Evolutionary conservation across 2,113 vertebrate species (phyloP).

Genomic region (Elephantulus edwardii): DNA sequence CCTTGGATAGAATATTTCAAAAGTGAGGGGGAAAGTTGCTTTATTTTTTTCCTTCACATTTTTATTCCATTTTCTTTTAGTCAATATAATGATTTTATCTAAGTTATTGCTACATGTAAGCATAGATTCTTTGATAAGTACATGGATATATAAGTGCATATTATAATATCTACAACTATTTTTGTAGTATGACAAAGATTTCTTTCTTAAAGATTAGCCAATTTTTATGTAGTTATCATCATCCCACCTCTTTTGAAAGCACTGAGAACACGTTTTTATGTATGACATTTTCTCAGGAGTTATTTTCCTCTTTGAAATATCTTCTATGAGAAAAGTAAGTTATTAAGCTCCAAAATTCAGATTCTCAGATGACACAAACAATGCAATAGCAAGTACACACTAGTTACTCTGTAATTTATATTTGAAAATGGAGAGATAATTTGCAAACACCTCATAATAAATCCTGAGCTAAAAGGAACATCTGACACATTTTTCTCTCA

Average conservation of each 20-base stretch:
- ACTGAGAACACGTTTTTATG: not conserved
- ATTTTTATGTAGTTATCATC: not conserved
- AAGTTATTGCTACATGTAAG: slow-evolving; percentile 3
- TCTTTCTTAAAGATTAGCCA: not conserved
- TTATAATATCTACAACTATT: not conserved
- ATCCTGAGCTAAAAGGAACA: slow-evolving; percentile 37
- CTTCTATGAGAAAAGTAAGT: slow-evolving; percentile 30
- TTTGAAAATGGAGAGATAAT: slow-evolving; percentile 59
- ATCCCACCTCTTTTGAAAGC: not conserved
- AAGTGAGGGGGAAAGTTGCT: not conserved
- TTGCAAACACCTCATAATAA: slow-evolving; percentile 68
- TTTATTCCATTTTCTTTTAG: slow-evolving; percentile 40
- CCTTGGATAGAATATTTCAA: slow-evolving; percentile 25
- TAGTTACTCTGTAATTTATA: slow-evolving; percentile 65
- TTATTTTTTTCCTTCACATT: slow-evolving; percentile 18
- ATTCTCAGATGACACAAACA: slow-evolving; percentile 53
- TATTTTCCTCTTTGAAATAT: slow-evolving; percentile 41
- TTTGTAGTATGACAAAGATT: not conserved
- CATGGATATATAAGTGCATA: not conserved
- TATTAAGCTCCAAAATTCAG: slow-evolving; percentile 49
- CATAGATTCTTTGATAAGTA: not conserved
- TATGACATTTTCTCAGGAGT: not conserved
- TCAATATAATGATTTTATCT: slow-evolving; percentile 1
- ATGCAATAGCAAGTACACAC: slow-evolving; percentile 23
- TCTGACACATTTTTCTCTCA: slow-evolving; percentile 58